Evolutionary conservation across 2,113 vertebrate genomes (phyloP), one percentile per base, ranked within the genome.

Genomic region (Tursiops truncatus): DNA sequence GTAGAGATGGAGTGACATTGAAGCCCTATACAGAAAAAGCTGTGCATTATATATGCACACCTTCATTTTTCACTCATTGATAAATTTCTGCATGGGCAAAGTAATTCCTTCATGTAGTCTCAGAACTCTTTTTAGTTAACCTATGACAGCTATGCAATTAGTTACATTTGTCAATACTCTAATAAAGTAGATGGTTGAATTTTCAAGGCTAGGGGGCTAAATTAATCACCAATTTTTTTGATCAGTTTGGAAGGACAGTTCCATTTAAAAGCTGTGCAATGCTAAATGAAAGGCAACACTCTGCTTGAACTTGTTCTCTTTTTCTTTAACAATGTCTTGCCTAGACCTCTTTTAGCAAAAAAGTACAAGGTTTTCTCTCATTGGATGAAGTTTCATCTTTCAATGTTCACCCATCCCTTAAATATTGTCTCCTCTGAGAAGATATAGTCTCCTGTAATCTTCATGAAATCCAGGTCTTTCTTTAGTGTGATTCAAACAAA

Each of bases 71-170:
- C 47, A 85, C 8, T 82, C 71, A 91, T 31, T 82, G 68, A 88
- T 85, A 89, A 38, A 94, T 95, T 90, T 33, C 67, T 93, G 58
- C 89, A 47, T 44, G 33, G 58, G n/a, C 31, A 90, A 94, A 94
- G 65, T 13, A 33, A 77, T 73, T 73, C 8, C 63, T 90, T 93
- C 50, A 38, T 1, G 31, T 41, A 25, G 50, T 28, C 50, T 89
- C 58, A 70, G 36, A 68, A 47, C 8, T 80, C 33, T 56, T 95
- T 67, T 89, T 41, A 93, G 38, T 77, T 90, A 77, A 47, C 63
- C 36, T 73, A 5, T 53, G 38, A 77, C 38, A 31, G 23, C 18
- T 23, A 23, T 12, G 7, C 7, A 87, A 44, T 68, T 87, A 44
- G 14, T 33, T 80, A 33, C 31, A 53, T 60, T 73, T 89, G 33